Conservation (phyloP, 1,140 invertebrate species). For the Campoletis sonorensis region DNA sequence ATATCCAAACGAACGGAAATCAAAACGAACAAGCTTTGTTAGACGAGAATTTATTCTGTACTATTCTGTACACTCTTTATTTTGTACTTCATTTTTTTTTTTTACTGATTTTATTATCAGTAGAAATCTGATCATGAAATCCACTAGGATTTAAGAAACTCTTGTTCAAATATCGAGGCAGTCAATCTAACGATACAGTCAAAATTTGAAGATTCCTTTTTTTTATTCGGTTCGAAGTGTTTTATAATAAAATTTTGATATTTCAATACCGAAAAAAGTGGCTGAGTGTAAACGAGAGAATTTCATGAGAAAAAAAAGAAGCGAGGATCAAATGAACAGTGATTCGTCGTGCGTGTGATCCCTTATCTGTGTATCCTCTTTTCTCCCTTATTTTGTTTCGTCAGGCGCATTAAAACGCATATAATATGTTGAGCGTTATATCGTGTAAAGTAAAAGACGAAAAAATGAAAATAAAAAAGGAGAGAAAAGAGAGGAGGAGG, state of each 20-base stretch:
- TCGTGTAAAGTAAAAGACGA: neutral
- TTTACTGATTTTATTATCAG: slow-evolving; percentile 22
- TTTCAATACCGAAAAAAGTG: neutral
- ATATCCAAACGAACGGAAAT: neutral
- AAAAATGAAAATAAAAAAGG: neutral
- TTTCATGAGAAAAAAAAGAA: neutral
- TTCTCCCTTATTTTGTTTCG: neutral
- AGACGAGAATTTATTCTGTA: neutral
- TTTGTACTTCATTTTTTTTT: slow-evolving; percentile 1
- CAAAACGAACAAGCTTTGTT: neutral
- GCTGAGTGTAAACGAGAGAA: neutral
- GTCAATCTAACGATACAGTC: neutral
- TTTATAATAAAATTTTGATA: too few species aligned
- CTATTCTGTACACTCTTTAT: slow-evolving; percentile 2
- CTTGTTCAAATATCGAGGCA: neutral
- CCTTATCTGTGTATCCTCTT: slow-evolving; percentile 17
- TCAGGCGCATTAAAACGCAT: slow-evolving; percentile 9
- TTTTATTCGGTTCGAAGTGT: too few species aligned
- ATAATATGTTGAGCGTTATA: slow-evolving; percentile 21
- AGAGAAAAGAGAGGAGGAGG: slow-evolving; percentile 62
- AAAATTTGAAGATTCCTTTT: too few species aligned
- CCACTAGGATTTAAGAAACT: neutral
- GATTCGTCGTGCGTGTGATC: neutral
- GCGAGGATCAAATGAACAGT: neutral
- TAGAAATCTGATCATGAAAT: neutral